Percentiles rank a stretch among this genome's conserved stretches.
Conservation (phyloP, 2,113 vertebrate genomes). For the Petroica traversi region DNA sequence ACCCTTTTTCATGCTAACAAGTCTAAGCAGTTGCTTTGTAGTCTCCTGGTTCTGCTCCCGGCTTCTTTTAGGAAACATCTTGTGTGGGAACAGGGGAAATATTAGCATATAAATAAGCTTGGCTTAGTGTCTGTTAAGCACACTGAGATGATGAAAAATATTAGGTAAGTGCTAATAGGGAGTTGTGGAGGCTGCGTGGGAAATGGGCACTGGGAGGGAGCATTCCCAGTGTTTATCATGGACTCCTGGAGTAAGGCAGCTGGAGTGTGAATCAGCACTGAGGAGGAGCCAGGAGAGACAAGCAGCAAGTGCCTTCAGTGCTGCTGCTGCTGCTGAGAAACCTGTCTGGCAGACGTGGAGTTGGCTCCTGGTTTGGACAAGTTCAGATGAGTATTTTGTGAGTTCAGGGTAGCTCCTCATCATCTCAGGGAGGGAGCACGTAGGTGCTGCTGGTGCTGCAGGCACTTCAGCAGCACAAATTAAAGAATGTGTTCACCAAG, state of each 20-base stretch:
- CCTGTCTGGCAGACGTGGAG: not conserved
- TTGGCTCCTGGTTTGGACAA: not conserved
- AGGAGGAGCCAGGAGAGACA: not conserved
- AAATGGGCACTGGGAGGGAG: not conserved
- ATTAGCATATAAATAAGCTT: constrained; percentile 63
- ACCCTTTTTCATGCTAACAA: constrained; percentile 61
- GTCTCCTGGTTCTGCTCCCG: constrained; percentile 53
- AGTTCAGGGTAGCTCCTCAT: not conserved
- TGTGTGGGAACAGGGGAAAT: constrained; percentile 51
- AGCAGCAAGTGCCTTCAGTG: not conserved
- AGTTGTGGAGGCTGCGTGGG: constrained; percentile 40
- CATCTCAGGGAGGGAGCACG: not conserved
- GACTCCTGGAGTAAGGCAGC: not conserved
- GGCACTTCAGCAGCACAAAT: constrained; percentile 7
- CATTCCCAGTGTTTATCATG: not conserved
- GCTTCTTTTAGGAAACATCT: constrained; percentile 58
- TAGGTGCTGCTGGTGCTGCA: constrained; percentile 11
- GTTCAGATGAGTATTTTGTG: not conserved
- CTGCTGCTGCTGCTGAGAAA: not conserved
- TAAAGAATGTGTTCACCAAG: not conserved
- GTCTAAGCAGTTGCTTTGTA: constrained; percentile 59
- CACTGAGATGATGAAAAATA: constrained; percentile 51
- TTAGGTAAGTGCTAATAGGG: constrained; percentile 11
- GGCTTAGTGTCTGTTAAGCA: constrained; percentile 47
- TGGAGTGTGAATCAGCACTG: not conserved